Evolutionary conservation across 1,140 invertebrate genomes (phyloP).

Genomic region (Leptestheria dahalacensis): DNA sequence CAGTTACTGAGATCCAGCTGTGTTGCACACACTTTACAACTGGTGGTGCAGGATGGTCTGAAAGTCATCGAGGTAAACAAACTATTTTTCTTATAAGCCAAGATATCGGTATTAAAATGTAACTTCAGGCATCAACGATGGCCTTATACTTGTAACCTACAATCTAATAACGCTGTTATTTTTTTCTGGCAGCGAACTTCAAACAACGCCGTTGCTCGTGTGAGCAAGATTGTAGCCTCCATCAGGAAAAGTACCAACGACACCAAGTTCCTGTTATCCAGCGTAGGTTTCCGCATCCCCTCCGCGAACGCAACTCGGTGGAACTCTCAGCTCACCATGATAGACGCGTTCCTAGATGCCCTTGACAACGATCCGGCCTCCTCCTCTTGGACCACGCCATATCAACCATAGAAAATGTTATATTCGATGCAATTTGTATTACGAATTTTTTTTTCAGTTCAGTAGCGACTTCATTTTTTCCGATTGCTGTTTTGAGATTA

Average conservation of each 20-base stretch:
- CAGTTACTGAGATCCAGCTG: neutral
- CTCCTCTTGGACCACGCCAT: no score
- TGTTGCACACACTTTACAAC: conserved; percentile 9
- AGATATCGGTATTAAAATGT: neutral
- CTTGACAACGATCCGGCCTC: conserved; percentile 1
- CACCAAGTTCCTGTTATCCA: neutral
- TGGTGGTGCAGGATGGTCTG: conserved; percentile 4
- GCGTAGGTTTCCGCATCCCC: conserved; percentile 11
- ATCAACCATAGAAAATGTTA: no score
- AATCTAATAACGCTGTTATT: neutral
- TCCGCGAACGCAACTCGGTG: neutral
- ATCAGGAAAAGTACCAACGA: conserved; percentile 2
- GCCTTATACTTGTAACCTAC: neutral
- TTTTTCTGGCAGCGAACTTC: neutral
- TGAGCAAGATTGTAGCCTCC: neutral
- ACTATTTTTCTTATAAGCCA: neutral
- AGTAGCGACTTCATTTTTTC: no score
- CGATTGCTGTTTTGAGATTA: no score
- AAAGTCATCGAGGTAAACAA: conserved; percentile 3
- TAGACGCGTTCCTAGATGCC: neutral
- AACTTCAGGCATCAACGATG: neutral
- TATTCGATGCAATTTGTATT: no score
- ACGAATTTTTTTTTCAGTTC: no score
- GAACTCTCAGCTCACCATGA: conserved; percentile 9
- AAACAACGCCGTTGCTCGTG: neutral